phyloP scores from a whole-genome alignment of 2,797 vertebrate species.

The Dendrocincla fuliginosa region DNA sequence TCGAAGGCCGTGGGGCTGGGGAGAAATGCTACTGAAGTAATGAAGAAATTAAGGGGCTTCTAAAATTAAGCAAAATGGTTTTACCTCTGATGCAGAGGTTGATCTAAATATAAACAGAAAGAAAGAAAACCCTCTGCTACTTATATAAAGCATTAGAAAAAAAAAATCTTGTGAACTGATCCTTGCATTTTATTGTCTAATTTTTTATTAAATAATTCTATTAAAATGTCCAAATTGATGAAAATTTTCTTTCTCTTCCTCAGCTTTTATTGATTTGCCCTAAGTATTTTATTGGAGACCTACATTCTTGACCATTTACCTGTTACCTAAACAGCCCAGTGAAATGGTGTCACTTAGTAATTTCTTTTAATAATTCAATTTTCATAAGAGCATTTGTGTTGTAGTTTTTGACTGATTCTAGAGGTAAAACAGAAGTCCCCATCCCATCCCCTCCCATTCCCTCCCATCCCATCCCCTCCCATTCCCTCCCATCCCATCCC shows the following conservation, averaged over 20 bases:
- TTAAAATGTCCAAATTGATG: background rate
- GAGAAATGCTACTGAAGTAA: conserved; percentile 30
- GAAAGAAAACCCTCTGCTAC: conserved; percentile 54
- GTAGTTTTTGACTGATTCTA: background rate
- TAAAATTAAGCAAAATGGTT: conserved; percentile 74
- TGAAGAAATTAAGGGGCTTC: conserved; percentile 60
- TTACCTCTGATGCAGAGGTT: conserved; percentile 64
- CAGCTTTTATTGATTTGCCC: accelerated
- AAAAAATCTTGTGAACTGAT: conserved; percentile 3
- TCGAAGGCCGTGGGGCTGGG: conserved; percentile 57
- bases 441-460: too few relatives aligned
- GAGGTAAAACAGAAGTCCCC: background rate
- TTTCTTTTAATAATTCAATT: background rate
- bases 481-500: too few relatives aligned
- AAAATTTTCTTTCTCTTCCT: background rate
- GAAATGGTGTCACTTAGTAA: background rate
- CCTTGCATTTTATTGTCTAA: conserved; percentile 39
- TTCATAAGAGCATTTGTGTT: accelerated
- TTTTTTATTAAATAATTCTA: conserved; percentile 49
- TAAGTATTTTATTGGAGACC: background rate
- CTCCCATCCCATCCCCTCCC: too few relatives aligned
- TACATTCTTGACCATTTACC: background rate
- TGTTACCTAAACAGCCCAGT: background rate
- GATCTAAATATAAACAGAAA: conserved; percentile 75
- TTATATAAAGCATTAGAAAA: conserved; percentile 40